Conservation (phyloP, 2,888 invertebrate species). For the Aphodius sticticus region DNA sequence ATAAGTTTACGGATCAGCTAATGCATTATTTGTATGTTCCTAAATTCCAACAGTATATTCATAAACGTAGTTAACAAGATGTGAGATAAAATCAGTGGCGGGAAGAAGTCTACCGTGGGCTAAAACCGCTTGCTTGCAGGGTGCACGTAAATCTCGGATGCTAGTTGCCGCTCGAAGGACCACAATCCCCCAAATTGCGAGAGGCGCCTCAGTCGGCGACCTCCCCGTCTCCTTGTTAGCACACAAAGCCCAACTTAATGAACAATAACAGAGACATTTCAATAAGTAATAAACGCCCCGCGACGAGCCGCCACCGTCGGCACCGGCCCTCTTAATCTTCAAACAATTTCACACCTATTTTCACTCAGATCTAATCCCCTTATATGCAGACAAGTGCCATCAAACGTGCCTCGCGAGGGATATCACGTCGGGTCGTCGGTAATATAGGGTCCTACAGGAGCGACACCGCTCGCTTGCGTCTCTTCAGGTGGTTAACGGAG, state of each 20-base stretch:
- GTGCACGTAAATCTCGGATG: neutral
- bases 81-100: neutral
- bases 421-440: slow-evolving; percentile 44
- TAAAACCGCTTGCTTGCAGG: neutral
- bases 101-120: neutral
- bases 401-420: slow-evolving; percentile 44
- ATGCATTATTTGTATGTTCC: too few relatives aligned
- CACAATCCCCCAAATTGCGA: slow-evolving; percentile 10
- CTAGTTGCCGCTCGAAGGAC: slow-evolving; percentile 7
- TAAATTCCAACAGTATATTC: too few relatives aligned
- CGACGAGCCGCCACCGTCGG: slow-evolving; percentile 35
- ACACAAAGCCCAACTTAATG: slow-evolving; percentile 37
- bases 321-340: slow-evolving; percentile 45
- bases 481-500: slow-evolving; percentile 39
- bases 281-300: slow-evolving; percentile 43
- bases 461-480: slow-evolving; percentile 37
- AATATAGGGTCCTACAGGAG: slow-evolving; percentile 42
- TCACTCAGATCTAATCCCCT: slow-evolving; percentile 51
- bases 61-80: neutral
- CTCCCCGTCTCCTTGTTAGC: neutral
- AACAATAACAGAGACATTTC: slow-evolving; percentile 39
- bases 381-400: slow-evolving; percentile 50
- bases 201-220: neutral
- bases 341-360: slow-evolving; percentile 57
- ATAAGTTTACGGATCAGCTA: too few relatives aligned